Base-by-base conservation (phyloP, 1,140 invertebrate species). In the Plectrocnemia conspersa region DNA sequence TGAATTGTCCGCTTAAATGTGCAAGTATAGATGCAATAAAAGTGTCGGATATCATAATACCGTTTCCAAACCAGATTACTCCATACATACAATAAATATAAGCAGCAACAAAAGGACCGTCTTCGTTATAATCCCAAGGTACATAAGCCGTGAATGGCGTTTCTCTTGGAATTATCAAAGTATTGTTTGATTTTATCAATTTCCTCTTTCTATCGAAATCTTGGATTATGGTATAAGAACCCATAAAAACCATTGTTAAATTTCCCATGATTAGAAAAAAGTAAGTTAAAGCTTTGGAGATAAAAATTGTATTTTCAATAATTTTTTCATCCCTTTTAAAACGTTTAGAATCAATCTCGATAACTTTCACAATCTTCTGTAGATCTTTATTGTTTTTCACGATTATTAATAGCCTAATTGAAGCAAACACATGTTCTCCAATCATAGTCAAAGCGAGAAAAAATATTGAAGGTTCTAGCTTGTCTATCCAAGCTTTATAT, bases 341-440 rank as follows among this genome's bases (percentile, higher is more conserved):
- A 24, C 41, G 46, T 24, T 54, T 59, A 3, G 54, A 56, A 44
- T 60, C 58, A 0, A 56, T 44, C 38, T 56, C 58, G 15, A 60
- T 27, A 3, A 60, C 58, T 16, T 45, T 32, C 18, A 60, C 45
- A 16, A 60, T 56, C 21, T 49, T 56, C 18, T 60, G 58, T 47
- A 60, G 56, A 11, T n/a, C 56, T 42, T 60, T 60, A 23, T 60
- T 60, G 50, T 60, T 53, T 27, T 52, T 60, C 13, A 60, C 56
- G 3, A 60, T 19, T 25, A 56, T 60, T 11, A 60, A 29, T 24
- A 55, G 53, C 48, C 56, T 60, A 9, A 60, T 56, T 0, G 49
- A 44, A 15, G 42, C 49, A 45, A 60, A 60, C n/a, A 47, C 42
- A 23, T 56, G 54, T 0, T 56, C 54, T 16, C 54, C 58, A 0